Evolutionary conservation across 2,797 vertebrate genomes (phyloP).

Genomic region (Microtus agrestis): DNA sequence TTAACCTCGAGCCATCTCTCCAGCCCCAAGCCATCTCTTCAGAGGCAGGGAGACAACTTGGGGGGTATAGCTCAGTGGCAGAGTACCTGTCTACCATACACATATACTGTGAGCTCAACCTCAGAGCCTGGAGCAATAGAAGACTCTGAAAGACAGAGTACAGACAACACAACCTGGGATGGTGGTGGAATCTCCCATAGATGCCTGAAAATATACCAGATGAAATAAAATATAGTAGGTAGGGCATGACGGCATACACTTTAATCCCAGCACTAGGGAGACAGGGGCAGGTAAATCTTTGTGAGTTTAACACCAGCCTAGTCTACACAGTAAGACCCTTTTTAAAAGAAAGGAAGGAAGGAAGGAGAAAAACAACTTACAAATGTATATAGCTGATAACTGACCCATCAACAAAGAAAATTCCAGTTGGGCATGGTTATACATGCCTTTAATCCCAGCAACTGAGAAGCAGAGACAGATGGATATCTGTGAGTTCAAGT

Average conservation of each 20-base stretch:
- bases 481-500: not conserved
- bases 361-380: not conserved
- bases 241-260: not conserved
- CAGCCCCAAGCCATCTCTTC: not conserved
- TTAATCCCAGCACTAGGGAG: not conserved
- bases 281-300: not conserved
- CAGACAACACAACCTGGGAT: not conserved
- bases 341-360: no score
- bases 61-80: not conserved
- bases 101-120: no score
- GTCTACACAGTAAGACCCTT: not conserved
- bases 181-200: not conserved
- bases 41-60: not conserved
- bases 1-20: not conserved
- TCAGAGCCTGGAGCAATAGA: not conserved
- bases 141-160: not conserved
- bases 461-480: not conserved
- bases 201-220: slow-evolving; percentile 22
- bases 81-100: not conserved
- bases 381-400: not conserved
- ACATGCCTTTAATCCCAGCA: not conserved
- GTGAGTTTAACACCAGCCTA: not conserved
- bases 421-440: not conserved
- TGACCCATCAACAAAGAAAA: slow-evolving; percentile 14
- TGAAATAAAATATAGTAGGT: not conserved